These are phyloP conservation scores for Volucella inflata DNA, from an alignment of 2,888 invertebrate species.

Conservation along the genomic window DNA sequence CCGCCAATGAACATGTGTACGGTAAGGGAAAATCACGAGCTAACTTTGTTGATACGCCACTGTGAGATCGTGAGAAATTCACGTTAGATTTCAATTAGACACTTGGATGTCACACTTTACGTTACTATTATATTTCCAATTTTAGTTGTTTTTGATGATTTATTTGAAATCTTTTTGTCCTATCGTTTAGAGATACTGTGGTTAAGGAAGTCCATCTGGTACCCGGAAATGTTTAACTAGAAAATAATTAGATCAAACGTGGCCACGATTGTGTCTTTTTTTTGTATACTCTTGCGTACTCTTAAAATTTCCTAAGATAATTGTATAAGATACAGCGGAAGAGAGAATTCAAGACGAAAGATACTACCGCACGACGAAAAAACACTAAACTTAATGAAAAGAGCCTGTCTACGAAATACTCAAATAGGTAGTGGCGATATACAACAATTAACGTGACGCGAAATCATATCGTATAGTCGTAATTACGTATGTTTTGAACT, in stretches of 20 bases:
- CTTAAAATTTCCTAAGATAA: not conserved
- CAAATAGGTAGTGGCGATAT: conserved; percentile 20
- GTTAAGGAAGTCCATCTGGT: conserved; percentile 1
- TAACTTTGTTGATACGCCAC: conserved; percentile 42
- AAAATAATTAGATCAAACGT: conserved; percentile 35
- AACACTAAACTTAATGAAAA: conserved; percentile 45
- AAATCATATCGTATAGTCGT: conserved; percentile 2
- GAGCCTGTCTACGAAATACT: conserved; percentile 18
- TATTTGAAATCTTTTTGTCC: not conserved
- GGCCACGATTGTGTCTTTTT: not conserved
- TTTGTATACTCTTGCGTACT: not conserved
- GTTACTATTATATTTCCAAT: too few species aligned
- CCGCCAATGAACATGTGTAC: conserved; percentile 20
- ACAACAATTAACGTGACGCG: conserved; percentile 51
- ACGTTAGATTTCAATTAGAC: conserved; percentile 46
- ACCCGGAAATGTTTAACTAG: conserved; percentile 41
- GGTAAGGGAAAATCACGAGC: conserved; percentile 44
- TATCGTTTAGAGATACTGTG: not conserved
- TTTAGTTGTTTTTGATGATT: not conserved
- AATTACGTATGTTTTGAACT: conserved; percentile 43
- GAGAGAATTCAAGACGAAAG: conserved; percentile 2
- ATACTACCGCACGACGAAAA: conserved; percentile 31
- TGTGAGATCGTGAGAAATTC: not conserved
- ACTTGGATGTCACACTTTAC: conserved; percentile 35
- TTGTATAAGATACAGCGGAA: conserved; percentile 7